Evolutionary conservation across 1,140 invertebrate species (phyloP).

Genomic region (Drosophila biarmipes): DNA sequence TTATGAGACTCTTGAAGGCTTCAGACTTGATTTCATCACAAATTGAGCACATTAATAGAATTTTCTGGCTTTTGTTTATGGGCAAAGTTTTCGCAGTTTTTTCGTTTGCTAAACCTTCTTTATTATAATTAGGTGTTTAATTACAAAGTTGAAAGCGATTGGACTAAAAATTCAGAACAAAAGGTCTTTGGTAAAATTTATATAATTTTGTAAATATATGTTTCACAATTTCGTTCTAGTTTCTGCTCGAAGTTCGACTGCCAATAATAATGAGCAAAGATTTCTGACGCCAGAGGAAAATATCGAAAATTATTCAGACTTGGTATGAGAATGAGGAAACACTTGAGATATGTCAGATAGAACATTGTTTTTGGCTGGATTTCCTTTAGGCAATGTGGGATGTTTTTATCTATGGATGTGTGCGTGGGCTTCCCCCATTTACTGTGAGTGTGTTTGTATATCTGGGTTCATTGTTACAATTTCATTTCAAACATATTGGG

Average conservation of each 20-base stretch:
- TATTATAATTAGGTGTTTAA: conserved; percentile 55
- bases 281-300: conserved; percentile 68
- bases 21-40: conserved; percentile 55
- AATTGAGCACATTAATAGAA: conserved; percentile 58
- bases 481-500: conserved; percentile 76
- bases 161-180: neutral
- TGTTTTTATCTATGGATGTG: conserved; percentile 13
- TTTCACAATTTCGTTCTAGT: conserved; percentile 19
- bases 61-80: conserved; percentile 49
- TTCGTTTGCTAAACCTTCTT: conserved; percentile 27
- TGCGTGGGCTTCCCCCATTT: conserved; percentile 33
- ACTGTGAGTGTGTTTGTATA: conserved; percentile 41
- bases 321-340: conserved; percentile 18
- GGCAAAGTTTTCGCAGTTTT: conserved; percentile 30
- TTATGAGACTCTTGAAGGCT: conserved; percentile 35
- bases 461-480: conserved; percentile 77
- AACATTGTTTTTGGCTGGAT: conserved; percentile 59
- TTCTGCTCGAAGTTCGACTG: conserved; percentile 46
- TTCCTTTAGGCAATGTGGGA: conserved; percentile 43
- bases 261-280: conserved; percentile 78
- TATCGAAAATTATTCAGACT: conserved; percentile 66
- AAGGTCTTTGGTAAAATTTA: conserved; percentile 7
- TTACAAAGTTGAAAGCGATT: conserved; percentile 28
- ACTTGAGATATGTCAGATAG: conserved; percentile 46
- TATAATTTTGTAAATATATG: conserved; percentile 11